A percentile compares a stretch with the other conserved stretches of the same genome.
Evolutionary conservation across 2,888 invertebrate species (phyloP).

Genomic region (Amphipoea lucens): DNA sequence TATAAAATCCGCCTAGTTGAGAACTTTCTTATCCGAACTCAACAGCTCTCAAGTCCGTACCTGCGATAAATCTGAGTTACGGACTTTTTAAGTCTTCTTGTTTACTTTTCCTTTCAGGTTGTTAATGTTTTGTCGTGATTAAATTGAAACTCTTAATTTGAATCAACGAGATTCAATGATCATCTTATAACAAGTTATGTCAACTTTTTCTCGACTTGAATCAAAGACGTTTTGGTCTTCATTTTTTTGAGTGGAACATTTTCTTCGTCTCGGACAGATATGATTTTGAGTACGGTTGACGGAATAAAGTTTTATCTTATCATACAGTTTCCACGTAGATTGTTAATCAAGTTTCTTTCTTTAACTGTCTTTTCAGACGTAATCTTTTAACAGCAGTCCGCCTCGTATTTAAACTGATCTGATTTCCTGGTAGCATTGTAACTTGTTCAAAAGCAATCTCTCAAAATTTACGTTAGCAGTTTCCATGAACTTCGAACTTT

Average conservation of each 20-base stretch:
- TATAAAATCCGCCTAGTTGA: constrained; percentile 75
- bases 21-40: constrained; percentile 80
- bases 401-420: not conserved
- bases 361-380: not conserved
- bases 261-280: constrained; percentile 24
- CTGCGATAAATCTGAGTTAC: constrained; percentile 77
- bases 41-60: constrained; percentile 74
- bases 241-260: constrained; percentile 32
- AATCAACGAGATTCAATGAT: constrained; percentile 65
- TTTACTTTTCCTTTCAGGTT: constrained; percentile 73
- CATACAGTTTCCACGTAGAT: constrained; percentile 31
- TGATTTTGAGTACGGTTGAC: constrained; percentile 38
- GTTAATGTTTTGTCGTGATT: constrained; percentile 71
- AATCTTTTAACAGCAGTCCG: not conserved
- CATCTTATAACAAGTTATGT: constrained; percentile 56
- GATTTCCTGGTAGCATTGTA: not conserved
- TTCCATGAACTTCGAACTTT: not conserved
- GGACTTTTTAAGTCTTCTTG: constrained; percentile 76
- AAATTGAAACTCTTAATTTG: constrained; percentile 68
- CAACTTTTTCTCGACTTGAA: constrained; percentile 56
- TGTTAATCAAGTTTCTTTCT: constrained; percentile 8
- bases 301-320: constrained; percentile 51
- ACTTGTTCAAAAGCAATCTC: not conserved
- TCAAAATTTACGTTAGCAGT: not conserved
- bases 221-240: constrained; percentile 34